Percentiles rank a stretch among this genome's conserved stretches.
Conservation (phyloP, 2,888 invertebrate genomes). For the Synergus itoensis region DNA sequence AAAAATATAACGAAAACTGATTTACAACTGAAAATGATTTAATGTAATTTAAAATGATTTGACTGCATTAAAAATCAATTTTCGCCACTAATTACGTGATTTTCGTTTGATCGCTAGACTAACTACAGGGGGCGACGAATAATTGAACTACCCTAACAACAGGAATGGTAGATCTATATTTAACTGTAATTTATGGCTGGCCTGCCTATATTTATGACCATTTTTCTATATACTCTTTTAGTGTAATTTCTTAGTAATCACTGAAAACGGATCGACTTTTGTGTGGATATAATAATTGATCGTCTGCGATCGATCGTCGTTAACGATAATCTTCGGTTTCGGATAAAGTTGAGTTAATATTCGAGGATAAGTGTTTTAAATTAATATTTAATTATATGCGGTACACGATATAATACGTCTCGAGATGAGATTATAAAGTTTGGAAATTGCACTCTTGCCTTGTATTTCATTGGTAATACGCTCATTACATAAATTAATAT, state of each 20-base stretch:
- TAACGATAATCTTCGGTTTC: constrained; percentile 26
- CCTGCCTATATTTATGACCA: constrained; percentile 28
- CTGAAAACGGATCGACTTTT: constrained; percentile 33
- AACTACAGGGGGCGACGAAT: constrained; percentile 34
- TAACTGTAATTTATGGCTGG: constrained; percentile 35
- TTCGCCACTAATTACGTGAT: constrained; percentile 32
- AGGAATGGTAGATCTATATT: constrained; percentile 11
- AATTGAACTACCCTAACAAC: constrained; percentile 28
- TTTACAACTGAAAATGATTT: neutral
- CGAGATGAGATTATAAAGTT: neutral
- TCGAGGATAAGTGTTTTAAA: constrained; percentile 34
- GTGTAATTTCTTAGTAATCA: constrained; percentile 32
- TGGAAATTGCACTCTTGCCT: neutral
- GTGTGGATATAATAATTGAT: constrained; percentile 34
- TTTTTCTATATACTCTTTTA: constrained; percentile 38
- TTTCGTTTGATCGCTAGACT: constrained; percentile 8
- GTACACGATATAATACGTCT: neutral
- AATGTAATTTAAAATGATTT: neutral
- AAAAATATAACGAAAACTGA: neutral
- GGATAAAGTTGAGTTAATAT: constrained; percentile 19
- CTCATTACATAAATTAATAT: constrained; percentile 16
- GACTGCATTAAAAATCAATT: constrained; percentile 28
- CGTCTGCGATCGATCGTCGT: constrained; percentile 13
- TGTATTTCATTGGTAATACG: neutral
- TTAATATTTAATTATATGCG: constrained; percentile 29